Evolutionary conservation across 2,113 vertebrate species (phyloP).

Genomic region (Barbus barbus): DNA sequence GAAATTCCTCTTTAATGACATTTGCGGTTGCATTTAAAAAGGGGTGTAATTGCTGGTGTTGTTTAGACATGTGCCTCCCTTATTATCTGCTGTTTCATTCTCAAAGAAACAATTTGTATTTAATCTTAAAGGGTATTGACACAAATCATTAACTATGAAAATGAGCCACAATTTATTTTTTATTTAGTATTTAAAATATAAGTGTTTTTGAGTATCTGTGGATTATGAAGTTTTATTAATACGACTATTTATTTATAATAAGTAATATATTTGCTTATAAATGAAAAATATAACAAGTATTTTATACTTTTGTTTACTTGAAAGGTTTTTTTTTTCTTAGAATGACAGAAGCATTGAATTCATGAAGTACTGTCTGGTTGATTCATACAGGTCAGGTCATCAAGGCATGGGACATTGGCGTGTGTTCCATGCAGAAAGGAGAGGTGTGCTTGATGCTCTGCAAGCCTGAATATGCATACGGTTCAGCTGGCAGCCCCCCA

Average conservation of each 20-base stretch:
- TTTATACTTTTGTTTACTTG: background rate
- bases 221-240: background rate
- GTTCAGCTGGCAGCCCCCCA: constrained; percentile 83
- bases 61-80: background rate
- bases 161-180: background rate
- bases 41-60: background rate
- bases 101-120: background rate
- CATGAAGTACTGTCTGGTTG: background rate
- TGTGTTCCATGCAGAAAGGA: constrained; percentile 91
- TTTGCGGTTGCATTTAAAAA: background rate
- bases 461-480: constrained; percentile 89
- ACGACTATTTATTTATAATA: background rate
- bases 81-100: background rate
- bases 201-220: background rate
- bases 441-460: constrained; percentile 89
- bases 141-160: background rate
- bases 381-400: constrained; percentile 87
- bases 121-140: background rate
- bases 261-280: background rate
- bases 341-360: background rate
- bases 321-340: background rate
- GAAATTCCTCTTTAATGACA: background rate
- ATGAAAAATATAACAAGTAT: background rate
- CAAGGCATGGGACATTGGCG: constrained; percentile 91
- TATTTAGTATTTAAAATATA: background rate